Evolutionary conservation across 2,797 vertebrate species (phyloP), one percentile per base, ranked within the genome.

Genomic region (Dallia pectoralis): DNA sequence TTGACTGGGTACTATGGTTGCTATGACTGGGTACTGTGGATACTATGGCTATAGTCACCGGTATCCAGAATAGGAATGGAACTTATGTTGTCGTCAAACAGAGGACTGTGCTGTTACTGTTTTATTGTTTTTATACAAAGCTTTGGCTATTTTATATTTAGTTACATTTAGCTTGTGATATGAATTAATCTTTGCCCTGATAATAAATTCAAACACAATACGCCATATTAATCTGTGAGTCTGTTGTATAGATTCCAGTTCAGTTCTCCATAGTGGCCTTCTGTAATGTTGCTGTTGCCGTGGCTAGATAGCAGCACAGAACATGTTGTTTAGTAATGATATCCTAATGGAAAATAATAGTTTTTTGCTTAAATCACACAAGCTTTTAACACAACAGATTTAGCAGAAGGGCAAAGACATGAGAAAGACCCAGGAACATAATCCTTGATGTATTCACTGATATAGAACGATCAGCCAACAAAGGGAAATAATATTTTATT

Each of bases 401-500:
- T 15, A 30, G 30, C 29, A 63, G 29, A 47, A 9, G 47, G 25
- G 14, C 25, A 29, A 29, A 3, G 44, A 18, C 4, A 70, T 63
- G 81, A 81, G 69, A 11, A 22, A 68, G 48, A n/a, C 53, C 53
- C 1, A 73, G 14, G 36, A 72, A 56, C 25, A 25, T 53, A 8
- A 56, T 3, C 67, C 56, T 76, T 70, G 22, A 25, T 67, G 33
- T 25, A 27, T 67, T 25, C 4, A 44, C 44, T 36, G 25, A 71
- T 56, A 73, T 81, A 68, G 81, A 85, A 81, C 62, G 71, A 77
- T 78, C 86, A 72, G 69, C 67, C 36, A 76, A 77, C 67, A 18
- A 49, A 67, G 72, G 29, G 22, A 71, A 78, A 77, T 66, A 71
- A 80, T 78, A 76, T 79, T 84, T 83, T 75, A 53, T 72, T 8